Conservation (phyloP, 2,113 vertebrate species). For the Tonatia bakeri region DNA sequence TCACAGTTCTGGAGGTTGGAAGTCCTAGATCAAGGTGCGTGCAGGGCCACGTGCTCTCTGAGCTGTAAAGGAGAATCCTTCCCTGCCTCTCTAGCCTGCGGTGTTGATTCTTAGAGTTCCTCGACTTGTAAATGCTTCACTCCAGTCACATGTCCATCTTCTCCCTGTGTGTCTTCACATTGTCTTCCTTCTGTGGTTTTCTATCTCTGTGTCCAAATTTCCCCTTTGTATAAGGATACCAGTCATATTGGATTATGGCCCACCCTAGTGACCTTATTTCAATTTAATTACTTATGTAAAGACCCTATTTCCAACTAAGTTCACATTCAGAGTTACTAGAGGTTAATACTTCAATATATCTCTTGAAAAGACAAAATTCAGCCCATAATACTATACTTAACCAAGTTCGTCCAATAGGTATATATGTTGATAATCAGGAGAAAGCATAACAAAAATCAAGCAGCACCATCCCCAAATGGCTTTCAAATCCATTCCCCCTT, state of each 20-base stretch:
- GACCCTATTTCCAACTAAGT: neutral
- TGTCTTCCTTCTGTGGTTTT: neutral
- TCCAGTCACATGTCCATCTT: neutral
- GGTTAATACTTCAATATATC: neutral
- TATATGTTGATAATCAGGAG: neutral
- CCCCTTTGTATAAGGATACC: neutral
- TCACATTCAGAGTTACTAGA: neutral
- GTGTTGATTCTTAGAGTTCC: neutral
- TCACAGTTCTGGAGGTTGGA: neutral
- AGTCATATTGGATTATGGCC: neutral
- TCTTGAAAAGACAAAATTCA: neutral
- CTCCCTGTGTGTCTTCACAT: neutral
- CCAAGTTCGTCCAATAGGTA: neutral
- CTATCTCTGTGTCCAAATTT: neutral
- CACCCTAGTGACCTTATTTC: neutral
- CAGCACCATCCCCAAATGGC: neutral
- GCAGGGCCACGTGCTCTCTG: neutral
- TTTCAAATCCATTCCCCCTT: neutral
- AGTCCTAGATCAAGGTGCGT: neutral
- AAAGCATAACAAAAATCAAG: neutral
- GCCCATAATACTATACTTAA: neutral
- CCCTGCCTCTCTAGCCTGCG: no score
- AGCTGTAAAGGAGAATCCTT: neutral
- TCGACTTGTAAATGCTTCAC: neutral
- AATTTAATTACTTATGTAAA: neutral